Evolutionary conservation across 2,888 invertebrate species (phyloP).

Genomic region (Parnassius smintheus): DNA sequence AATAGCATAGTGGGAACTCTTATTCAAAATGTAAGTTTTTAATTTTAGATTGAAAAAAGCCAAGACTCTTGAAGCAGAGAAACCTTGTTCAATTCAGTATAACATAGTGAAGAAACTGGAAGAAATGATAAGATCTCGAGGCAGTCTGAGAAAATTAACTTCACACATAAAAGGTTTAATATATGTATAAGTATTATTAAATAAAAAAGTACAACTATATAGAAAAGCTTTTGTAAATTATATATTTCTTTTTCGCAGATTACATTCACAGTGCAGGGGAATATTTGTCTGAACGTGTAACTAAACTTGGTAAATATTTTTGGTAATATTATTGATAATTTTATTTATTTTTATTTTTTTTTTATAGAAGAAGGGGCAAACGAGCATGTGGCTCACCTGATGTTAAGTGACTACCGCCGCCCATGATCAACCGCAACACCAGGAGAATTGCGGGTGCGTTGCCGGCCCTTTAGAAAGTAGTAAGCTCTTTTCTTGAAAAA

Average conservation of each 20-base stretch:
- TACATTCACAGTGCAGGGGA: slow-evolving; percentile 54
- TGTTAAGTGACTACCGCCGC: no score
- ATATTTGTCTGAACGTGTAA: slow-evolving; percentile 56
- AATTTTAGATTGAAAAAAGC: slow-evolving; percentile 52
- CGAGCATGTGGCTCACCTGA: no score
- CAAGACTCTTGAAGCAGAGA: slow-evolving; percentile 37
- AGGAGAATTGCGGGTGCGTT: no score
- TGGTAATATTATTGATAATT: no score
- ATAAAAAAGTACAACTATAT: background rate
- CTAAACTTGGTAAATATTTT: slow-evolving; percentile 53
- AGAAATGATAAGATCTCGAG: slow-evolving; percentile 50
- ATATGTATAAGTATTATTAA: background rate
- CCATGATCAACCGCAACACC: no score
- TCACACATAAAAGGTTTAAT: slow-evolving; percentile 57
- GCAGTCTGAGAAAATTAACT: slow-evolving; percentile 57
- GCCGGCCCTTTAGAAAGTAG: no score
- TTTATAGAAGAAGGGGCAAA: no score
- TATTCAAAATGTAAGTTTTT: background rate
- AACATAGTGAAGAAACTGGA: slow-evolving; percentile 54
- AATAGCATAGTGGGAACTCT: no score
- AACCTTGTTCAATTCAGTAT: slow-evolving; percentile 48
- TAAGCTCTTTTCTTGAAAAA: no score
- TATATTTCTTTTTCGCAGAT: slow-evolving; percentile 45
- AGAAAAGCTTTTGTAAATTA: background rate
- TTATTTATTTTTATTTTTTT: no score